A percentile compares a stretch with the other conserved stretches of the same genome.
Conservation (phyloP, 2,888 invertebrate species). For the Lasioglossum leucozonium region DNA sequence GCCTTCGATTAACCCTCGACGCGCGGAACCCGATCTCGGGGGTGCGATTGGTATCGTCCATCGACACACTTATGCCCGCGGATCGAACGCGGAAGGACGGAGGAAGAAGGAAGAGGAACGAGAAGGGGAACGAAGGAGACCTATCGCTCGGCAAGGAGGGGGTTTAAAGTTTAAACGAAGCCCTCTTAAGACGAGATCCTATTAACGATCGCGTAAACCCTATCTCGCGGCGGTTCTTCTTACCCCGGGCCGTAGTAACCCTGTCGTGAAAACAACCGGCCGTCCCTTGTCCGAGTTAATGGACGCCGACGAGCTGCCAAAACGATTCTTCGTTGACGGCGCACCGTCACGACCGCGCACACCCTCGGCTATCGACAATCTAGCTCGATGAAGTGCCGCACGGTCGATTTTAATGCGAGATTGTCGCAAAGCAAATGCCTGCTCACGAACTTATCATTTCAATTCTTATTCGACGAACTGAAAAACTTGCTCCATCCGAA, state of each 20-base stretch:
- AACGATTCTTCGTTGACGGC: slow-evolving; percentile 13
- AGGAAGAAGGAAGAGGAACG: slow-evolving; percentile 53
- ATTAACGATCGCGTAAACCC: slow-evolving; percentile 70
- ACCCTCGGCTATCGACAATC: no score
- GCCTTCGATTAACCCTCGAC: slow-evolving; percentile 59
- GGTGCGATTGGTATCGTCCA: slow-evolving; percentile 56
- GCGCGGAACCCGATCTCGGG: slow-evolving; percentile 50
- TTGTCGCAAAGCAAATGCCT: no score
- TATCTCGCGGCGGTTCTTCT: slow-evolving; percentile 60
- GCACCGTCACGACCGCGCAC: not conserved
- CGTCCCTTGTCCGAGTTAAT: slow-evolving; percentile 27
- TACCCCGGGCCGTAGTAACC: slow-evolving; percentile 34
- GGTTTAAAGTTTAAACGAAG: slow-evolving; percentile 80
- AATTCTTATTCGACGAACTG: no score
- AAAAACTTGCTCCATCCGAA: no score
- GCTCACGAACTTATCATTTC: no score
- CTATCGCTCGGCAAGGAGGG: slow-evolving; percentile 31
- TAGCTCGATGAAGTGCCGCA: no score
- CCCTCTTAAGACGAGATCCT: slow-evolving; percentile 82
- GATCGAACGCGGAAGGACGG: slow-evolving; percentile 39
- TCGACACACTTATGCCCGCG: slow-evolving; percentile 47
- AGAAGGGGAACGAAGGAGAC: slow-evolving; percentile 43
- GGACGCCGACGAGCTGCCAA: slow-evolving; percentile 22
- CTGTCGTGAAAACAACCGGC: slow-evolving; percentile 54
- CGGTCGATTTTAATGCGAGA: no score